These are phyloP conservation scores for Hucho hucho DNA, from an alignment of 2,113 vertebrate species.

Conservation along the genomic window DNA sequence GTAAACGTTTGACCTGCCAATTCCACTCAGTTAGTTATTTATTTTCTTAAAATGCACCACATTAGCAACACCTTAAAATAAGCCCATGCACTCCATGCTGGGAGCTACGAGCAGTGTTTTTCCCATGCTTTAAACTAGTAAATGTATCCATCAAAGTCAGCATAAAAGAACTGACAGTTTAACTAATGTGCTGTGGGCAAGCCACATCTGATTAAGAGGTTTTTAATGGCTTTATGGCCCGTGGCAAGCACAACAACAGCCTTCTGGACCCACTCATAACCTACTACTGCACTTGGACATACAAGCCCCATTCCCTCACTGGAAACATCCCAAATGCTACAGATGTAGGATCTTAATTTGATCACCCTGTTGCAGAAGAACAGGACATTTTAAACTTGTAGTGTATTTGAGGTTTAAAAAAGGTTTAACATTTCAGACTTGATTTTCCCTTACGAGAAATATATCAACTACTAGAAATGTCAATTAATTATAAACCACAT, in stretches of 20 bases:
- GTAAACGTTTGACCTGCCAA: not conserved
- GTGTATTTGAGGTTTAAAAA: too few species aligned
- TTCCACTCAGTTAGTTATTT: not conserved
- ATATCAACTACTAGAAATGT: too few species aligned
- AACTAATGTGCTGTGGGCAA: slow-evolving; percentile 22
- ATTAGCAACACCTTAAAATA: not conserved
- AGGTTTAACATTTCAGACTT: too few species aligned
- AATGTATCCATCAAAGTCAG: slow-evolving; percentile 24
- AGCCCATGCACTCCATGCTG: not conserved
- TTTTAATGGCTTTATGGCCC: slow-evolving; percentile 34
- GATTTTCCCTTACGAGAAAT: too few species aligned
- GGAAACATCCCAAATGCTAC: too few species aligned
- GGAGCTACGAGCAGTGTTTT: not conserved
- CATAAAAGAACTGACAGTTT: slow-evolving; percentile 8
- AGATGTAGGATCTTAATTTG: too few species aligned
- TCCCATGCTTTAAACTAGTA: slow-evolving; percentile 14
- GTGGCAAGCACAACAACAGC: not conserved
- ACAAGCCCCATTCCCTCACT: too few species aligned
- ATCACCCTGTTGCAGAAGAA: too few species aligned
- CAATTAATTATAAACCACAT: too few species aligned
- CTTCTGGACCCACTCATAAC: not conserved
- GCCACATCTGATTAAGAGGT: slow-evolving; percentile 28
- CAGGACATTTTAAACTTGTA: too few species aligned
- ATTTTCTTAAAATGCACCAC: not conserved
- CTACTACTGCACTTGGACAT: not conserved